Evolutionary conservation across 2,797 vertebrate genomes (phyloP), one percentile per base, ranked within the genome.

Genomic region (Chrysocyon brachyurus): DNA sequence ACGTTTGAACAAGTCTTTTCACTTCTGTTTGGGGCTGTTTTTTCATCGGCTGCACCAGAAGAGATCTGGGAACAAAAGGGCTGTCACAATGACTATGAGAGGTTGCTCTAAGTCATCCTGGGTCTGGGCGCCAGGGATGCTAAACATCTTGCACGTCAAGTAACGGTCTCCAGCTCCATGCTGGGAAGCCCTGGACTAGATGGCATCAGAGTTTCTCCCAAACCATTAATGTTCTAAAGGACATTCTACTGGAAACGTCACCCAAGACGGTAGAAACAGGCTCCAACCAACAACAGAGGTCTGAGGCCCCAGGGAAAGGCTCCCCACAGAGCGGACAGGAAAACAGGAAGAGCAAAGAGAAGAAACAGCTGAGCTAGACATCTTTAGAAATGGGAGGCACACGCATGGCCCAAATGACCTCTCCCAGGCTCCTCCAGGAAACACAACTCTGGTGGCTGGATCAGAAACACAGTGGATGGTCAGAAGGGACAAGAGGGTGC

Each of bases 1-100:
- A 93, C 56, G 63, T 70, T 28, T 87, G 36, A 95, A 68, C 22
- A 90, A 75, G 54, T 90, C 63, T 91, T 89, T 92, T 66, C 6
- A n/a, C 31, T 91, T 61, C 88, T 86, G 81, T 78, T 61, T 94
- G 73, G 40, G 57, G 63, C 57, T 63, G 6, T 33, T 89, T 91
- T 92, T 61, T 73, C 57, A 83, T 70, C 40, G 87, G 77, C 6
- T 56, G 16, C 14, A 59, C 31, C 40, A 84, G 36, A 91, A n/a
- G 12, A 24, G 46, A 61, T 26, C 22, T 40, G 56, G 54, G 79
- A 92, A n/a, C 61, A 21, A 6, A 22, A 6, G 54, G 6, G 36
- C 57, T 56, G 10, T 83, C 84, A 79, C 10, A 52, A 4, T 49
- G 21, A 54, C 63, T 31, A 72, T 14, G 12, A 22, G 46, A 87